Base-by-base conservation (phyloP, 2,888 invertebrate genomes). In the Nebria salina region DNA sequence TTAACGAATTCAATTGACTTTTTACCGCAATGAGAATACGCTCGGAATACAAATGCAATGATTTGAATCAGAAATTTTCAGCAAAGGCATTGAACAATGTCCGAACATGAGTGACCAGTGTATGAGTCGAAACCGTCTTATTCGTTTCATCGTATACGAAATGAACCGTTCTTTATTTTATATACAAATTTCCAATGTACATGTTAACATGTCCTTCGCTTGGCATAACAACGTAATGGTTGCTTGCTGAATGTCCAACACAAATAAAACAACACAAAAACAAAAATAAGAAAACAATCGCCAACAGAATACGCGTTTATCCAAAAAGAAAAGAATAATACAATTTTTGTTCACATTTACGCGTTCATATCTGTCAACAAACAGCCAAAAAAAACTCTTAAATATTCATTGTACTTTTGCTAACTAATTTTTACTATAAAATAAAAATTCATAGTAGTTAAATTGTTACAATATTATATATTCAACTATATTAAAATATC, bases 151-250 rank as follows among this genome's bases (percentile, higher is more conserved):
- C 74, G 79, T 79, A 79, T 79, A 75, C 79, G 68, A 79, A 79
- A 79, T 79, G 54, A 79, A 75, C 66, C 43, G 74, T 43, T 75
- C 75, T 68, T 68, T 68, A n/a, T 65, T 73, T 78, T 78, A 79
- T 74, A 74, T 79, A 79, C 75, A 79, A 79, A 79, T 79, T 79
- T 79, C 75, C 68, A 79, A 79, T 79, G 79, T 79, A 79, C 79
- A 79, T 78, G 78, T 78, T 78, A 78, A 78, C 78, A 78, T 78
- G 72, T 78, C 66, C 66, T 20, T 65, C 73, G 41, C 42, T 74
- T 78, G 78, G 73, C 74, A 65, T 78, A 78, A 78, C 78, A 74
- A 78, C 43, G 78, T 78, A 78, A 65, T 78, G 73, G 73, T 41
- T 41, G n/a, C 8, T 68, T 25, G 68, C 68, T 68, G 68, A 68